Conservation (phyloP, 2,797 vertebrate species). For the Furcifer pardalis region DNA sequence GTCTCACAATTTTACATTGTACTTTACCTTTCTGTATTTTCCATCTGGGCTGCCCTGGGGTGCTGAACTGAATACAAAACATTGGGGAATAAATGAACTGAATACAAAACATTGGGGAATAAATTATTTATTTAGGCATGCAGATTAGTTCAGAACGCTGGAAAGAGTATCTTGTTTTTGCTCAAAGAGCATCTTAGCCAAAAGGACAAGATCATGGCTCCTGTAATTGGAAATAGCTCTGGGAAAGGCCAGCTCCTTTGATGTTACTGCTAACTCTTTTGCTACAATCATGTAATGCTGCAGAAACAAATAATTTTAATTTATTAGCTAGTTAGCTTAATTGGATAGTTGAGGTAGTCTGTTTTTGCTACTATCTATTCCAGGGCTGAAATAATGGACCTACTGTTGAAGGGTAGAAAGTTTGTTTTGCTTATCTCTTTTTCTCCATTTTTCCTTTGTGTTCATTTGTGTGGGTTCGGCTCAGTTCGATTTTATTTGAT, state of each 20-base stretch:
- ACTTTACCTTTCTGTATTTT: not conserved
- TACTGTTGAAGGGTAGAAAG: not conserved
- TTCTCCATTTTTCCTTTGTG: no score
- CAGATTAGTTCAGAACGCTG: not conserved
- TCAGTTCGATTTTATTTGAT: no score
- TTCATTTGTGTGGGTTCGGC: not conserved
- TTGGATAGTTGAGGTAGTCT: not conserved
- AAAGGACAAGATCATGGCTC: not conserved
- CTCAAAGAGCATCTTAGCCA: not conserved
- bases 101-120: not conserved
- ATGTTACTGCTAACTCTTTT: not conserved
- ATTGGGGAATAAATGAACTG: not conserved
- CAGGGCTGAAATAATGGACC: not conserved
- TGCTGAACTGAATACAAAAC: not conserved
- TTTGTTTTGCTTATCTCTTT: not conserved
- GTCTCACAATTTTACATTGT: not conserved
- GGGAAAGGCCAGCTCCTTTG: not conserved
- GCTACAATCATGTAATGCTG: not conserved
- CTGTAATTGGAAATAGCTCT: not conserved
- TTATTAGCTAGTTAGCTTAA: not conserved
- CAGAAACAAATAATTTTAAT: not conserved
- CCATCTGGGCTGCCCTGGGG: not conserved
- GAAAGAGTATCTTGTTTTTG: not conserved
- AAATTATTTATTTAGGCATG: not conserved
- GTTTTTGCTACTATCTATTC: not conserved